Evolutionary conservation across 2,888 invertebrate genomes (phyloP).

Genomic region (Iselma pallidipennis): DNA sequence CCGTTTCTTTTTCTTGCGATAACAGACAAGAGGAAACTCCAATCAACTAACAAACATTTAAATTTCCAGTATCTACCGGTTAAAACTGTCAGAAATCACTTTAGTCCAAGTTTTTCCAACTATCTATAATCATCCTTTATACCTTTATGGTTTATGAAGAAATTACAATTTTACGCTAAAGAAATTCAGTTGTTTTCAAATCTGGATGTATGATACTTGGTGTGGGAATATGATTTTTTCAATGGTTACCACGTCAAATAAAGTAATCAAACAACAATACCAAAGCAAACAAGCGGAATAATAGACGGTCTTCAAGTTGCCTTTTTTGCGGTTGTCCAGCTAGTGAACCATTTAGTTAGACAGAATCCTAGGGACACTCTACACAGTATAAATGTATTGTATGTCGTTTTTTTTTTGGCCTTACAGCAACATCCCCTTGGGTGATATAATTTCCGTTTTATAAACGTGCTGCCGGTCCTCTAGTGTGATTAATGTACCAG

Average conservation of each 20-base stretch:
- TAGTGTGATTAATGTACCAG: constrained; percentile 54
- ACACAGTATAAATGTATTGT: constrained; percentile 27
- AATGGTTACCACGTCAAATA: constrained; percentile 24
- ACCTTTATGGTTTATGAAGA: too few species aligned
- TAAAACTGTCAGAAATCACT: too few species aligned
- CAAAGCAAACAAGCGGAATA: constrained; percentile 25
- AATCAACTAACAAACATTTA: not conserved
- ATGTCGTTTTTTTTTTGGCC: constrained; percentile 43
- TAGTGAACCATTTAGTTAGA: constrained; percentile 24
- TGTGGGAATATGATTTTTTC: too few species aligned
- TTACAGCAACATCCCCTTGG: constrained; percentile 50
- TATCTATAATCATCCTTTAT: too few species aligned
- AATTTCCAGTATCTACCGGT: not conserved
- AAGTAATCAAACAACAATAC: constrained; percentile 32
- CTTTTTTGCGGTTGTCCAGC: constrained; percentile 25
- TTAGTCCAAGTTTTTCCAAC: too few species aligned
- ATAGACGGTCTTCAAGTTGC: constrained; percentile 23
- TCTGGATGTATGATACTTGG: too few species aligned
- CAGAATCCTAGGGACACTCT: constrained; percentile 22
- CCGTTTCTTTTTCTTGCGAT: not conserved
- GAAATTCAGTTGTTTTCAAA: too few species aligned
- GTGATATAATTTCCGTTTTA: constrained; percentile 57
- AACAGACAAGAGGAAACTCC: not conserved
- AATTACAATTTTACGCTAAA: too few species aligned
- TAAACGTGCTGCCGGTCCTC: constrained; percentile 47